Evolutionary conservation across 2,113 vertebrate species (phyloP), one percentile per base, ranked within the genome.

Genomic region (Pterocles orientalis): DNA sequence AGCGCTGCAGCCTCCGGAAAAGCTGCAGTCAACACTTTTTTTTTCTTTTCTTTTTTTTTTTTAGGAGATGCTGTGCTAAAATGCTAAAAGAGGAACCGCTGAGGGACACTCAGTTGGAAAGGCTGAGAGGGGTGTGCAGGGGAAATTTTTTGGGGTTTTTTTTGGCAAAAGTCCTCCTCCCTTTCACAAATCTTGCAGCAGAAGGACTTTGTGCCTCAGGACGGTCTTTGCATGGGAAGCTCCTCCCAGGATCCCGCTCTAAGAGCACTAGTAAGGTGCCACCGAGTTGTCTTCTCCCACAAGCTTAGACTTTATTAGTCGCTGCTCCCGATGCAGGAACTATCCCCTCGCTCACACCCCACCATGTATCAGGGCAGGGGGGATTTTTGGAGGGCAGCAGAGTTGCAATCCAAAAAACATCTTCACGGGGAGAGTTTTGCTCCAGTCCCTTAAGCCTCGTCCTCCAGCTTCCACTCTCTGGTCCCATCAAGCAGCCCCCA

Each of bases 51-150:
- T 39, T 18, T 45, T 65, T 81, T 58, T 71, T 31, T 81, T 76
- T 53, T 29, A 47, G 93, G 91, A 88, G 80, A 50, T 7, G 8
- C 6, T 15, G 62, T 48, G 85, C 87, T 94, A 92, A 85, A 97
- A 94, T 48, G 85, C 87, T 94, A 92, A 85, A 97, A 94, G 91
- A 96, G 94, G 96, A 96, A 96, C 82, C 1, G 1, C 75, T 34
- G 82, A 34, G 71, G 91, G 82, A 88, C 15, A 8, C 2, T 19
- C 3, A 8, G 60, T 62, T 80, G 84, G 81, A 45, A 89, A 91
- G 75, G 71, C 56, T 58, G 54, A n/a, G 73, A 41, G 70, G 71
- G 53, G 47, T 7, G 31, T 21, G 45, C 39, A 48, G 36, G 62
- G 51, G 39, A 48, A 86, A 50, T 2, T 6, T 53, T 90, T 78